Evolutionary conservation across 1,140 invertebrate species (phyloP).

Genomic region (Drosophila aff.): DNA sequence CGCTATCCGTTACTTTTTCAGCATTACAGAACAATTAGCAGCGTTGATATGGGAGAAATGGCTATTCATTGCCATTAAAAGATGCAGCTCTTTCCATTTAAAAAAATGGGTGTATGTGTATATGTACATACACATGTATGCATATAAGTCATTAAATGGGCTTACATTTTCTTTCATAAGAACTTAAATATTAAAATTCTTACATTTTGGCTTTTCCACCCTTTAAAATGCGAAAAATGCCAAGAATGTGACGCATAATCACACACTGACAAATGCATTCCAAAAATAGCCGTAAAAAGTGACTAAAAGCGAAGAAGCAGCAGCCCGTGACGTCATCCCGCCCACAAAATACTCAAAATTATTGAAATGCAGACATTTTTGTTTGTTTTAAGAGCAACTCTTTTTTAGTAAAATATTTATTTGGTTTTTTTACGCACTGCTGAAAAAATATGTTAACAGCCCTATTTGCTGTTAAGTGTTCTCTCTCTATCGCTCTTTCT

Average conservation of each 20-base stretch:
- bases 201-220: conserved; percentile 43
- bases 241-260: conserved; percentile 60
- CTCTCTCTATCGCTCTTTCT: conserved; percentile 17
- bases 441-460: conserved; percentile 58
- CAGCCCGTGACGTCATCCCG: conserved; percentile 62
- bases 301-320: conserved; percentile 11
- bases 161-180: not conserved
- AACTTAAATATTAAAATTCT: not conserved
- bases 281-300: conserved; percentile 42
- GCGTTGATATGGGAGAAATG: not conserved
- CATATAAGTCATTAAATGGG: not conserved
- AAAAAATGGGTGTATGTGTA: too few relatives aligned
- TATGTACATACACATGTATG: not conserved
- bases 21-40: not conserved
- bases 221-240: conserved; percentile 69
- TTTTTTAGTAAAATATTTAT: conserved; percentile 48
- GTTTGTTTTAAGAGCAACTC: conserved; percentile 40
- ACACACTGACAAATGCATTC: conserved; percentile 28
- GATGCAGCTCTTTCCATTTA: not conserved
- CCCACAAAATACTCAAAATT: conserved; percentile 57
- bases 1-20: not conserved
- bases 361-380: conserved; percentile 55
- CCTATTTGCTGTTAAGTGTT: conserved; percentile 25
- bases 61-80: not conserved
- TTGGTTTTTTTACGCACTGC: conserved; percentile 27